These are phyloP conservation scores for Orthosia cruda DNA, from an alignment of 2,888 invertebrate species.

Conservation along the genomic window DNA sequence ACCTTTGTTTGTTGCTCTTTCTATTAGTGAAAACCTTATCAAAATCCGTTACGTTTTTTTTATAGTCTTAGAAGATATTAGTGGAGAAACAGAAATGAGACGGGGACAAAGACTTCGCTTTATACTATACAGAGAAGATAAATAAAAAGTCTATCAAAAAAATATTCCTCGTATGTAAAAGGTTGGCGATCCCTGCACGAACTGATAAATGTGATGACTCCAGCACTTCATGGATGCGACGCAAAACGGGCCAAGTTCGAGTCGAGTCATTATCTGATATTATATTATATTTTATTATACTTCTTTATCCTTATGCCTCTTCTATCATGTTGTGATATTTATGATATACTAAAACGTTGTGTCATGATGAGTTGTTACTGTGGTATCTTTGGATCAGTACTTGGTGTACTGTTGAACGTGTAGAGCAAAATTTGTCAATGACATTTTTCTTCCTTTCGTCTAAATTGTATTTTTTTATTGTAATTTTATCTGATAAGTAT, in stretches of 20 bases:
- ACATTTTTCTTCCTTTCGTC: not conserved
- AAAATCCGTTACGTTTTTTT: no score
- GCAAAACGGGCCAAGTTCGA: conserved; percentile 51
- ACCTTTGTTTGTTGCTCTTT: no score
- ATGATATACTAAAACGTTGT: conserved; percentile 39
- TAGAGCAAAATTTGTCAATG: not conserved
- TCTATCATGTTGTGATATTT: conserved; percentile 44
- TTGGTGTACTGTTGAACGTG: conserved; percentile 1
- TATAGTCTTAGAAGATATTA: no score
- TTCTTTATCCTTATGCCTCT: conserved; percentile 34
- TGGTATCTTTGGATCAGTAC: not conserved
- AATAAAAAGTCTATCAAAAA: not conserved
- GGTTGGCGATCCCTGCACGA: conserved; percentile 39
- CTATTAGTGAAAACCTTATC: no score
- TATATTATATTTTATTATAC: conserved; percentile 48
- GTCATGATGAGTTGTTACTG: conserved; percentile 24
- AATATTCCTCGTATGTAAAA: conserved; percentile 3
- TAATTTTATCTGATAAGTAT: not conserved
- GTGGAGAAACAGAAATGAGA: no score
- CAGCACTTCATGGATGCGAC: conserved; percentile 48
- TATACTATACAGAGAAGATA: no score
- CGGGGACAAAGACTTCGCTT: no score
- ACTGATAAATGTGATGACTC: conserved; percentile 59
- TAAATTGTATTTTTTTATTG: no score
- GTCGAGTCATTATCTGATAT: conserved; percentile 53